Conservation (phyloP, 2,797 vertebrate species). For the Setipinna tenuifilis region DNA sequence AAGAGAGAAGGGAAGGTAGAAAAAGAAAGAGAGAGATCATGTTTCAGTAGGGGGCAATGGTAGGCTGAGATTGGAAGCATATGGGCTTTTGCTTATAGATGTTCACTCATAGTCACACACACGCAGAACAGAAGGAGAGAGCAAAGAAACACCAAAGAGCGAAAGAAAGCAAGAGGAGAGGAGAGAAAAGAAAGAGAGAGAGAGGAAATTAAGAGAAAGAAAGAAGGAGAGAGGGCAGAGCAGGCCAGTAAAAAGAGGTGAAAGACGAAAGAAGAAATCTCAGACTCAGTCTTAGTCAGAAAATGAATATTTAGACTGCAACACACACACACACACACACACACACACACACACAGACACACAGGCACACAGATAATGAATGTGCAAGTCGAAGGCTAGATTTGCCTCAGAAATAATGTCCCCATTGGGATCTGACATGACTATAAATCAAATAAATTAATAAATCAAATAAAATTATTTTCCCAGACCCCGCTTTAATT, state of each 20-base stretch:
- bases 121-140: not conserved
- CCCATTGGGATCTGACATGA: no score
- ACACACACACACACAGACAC: no score
- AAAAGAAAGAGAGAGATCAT: not conserved
- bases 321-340: no score
- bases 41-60: slow-evolving; percentile 80
- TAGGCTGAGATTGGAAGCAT: slow-evolving; percentile 54
- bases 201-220: not conserved
- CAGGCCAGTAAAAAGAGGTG: not conserved
- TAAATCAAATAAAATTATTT: no score
- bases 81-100: not conserved
- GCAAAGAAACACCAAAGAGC: not conserved
- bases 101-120: not conserved
- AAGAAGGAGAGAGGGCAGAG: not conserved
- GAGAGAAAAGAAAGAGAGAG: not conserved
- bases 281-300: no score
- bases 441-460: no score
- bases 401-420: no score
- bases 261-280: not conserved
- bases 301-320: no score
- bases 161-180: not conserved
- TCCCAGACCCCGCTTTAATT: no score
- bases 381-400: no score
- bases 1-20: not conserved
- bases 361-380: no score